Base-by-base conservation (phyloP, 2,888 invertebrate genomes). In the Geophilus truncorum region DNA sequence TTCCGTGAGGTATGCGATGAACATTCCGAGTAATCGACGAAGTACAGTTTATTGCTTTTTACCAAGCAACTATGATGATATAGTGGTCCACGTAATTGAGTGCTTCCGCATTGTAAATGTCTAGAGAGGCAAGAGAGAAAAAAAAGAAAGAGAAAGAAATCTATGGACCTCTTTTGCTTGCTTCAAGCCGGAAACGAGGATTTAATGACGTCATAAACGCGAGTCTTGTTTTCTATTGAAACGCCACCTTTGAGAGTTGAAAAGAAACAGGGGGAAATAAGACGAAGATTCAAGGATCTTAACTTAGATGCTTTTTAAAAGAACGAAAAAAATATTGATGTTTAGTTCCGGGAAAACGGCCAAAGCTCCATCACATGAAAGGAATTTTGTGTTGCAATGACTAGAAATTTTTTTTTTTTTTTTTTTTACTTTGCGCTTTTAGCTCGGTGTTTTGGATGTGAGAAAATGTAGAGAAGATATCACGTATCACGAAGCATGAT, bases 201-300 rank as follows among this genome's bases (percentile, higher is more conserved):
- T 62, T 62, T 62, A 62, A 62, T 62, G 62, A 62, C 62, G 62
- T 62, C 62, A 62, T 62, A 62, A 62, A 62, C 62, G 15, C 25
- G 62, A 62, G 62, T 62, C 62, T 25, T 23, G 62, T 62, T 62
- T 62, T 62, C 62, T 25, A 62, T 62, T 62, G 62, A 28, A 62
- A 25, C 15, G 28, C 62, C 25, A 62, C 62, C 28, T 28, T 23
- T 25, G 62, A 15, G 62, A 57, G 12, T 57, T 23, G 57, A 57
- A 57, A 57, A 4, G 25, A 62, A 28, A 45, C 45, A 62, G 62
- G 12, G 7, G 62, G 25, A 62, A 25, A 62, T 62, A 62, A 62
- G 5, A 62, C 28, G 62, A 25, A 28, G 62, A 62, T 62, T 45
- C 62, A 62, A 62, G 25, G 9, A 12, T 62, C 62, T 23, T 62